Evolutionary conservation across 2,888 invertebrate genomes (phyloP).

Genomic region (Drosophila atripex): DNA sequence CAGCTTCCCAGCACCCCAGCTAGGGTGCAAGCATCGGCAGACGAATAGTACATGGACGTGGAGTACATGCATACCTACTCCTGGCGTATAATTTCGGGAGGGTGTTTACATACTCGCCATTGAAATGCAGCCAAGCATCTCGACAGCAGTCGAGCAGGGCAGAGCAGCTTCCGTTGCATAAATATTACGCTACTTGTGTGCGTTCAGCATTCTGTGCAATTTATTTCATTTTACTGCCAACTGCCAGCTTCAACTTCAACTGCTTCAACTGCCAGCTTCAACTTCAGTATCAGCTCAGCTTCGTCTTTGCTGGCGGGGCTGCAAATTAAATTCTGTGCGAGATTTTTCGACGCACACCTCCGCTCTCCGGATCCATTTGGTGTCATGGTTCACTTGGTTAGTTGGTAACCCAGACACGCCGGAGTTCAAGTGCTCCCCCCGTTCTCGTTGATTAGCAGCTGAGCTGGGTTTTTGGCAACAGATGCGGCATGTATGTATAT

Average conservation of each 20-base stretch:
- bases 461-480: constrained; percentile 24
- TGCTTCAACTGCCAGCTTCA: too few species aligned
- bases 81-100: constrained; percentile 44
- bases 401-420: constrained; percentile 23
- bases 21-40: constrained; percentile 42
- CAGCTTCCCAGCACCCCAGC: neutral
- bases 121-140: constrained; percentile 77
- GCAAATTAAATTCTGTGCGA: constrained; percentile 30
- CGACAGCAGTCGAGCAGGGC: constrained; percentile 18
- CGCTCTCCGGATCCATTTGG: neutral
- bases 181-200: constrained; percentile 76
- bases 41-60: constrained; percentile 40
- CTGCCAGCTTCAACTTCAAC: constrained; percentile 35
- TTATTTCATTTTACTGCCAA: constrained; percentile 68
- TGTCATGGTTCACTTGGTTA: neutral
- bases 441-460: constrained; percentile 36
- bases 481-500: constrained; percentile 7
- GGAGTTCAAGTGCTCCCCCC: constrained; percentile 1
- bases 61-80: constrained; percentile 5
- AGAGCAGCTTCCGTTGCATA: constrained; percentile 72
- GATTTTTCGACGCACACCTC: constrained; percentile 10
- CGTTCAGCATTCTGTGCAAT: constrained; percentile 71
- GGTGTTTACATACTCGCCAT: constrained; percentile 63
- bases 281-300: constrained; percentile 14
- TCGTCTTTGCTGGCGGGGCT: neutral